Conservation (phyloP, 2,797 vertebrate species). For the Geotrypetes seraphini region DNA sequence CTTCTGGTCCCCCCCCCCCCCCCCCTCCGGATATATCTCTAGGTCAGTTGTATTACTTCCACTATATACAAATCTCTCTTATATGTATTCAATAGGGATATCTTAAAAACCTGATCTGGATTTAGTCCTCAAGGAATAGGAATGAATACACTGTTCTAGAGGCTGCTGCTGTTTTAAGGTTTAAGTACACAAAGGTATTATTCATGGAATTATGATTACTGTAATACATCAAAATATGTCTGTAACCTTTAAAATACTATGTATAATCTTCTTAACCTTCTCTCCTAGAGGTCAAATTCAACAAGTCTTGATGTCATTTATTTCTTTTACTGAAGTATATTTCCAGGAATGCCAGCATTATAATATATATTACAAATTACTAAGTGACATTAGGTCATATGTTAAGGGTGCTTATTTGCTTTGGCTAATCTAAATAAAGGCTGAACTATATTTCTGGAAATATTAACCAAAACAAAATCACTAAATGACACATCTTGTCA, state of each 20-base stretch:
- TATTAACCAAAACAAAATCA: slow-evolving; percentile 45
- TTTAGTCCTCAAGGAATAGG: no score
- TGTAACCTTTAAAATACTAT: slow-evolving; percentile 32
- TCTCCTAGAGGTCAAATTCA: slow-evolving; percentile 38
- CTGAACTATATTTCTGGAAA: slow-evolving; percentile 34
- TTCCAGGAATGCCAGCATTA: slow-evolving; percentile 38
- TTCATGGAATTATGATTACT: slow-evolving; percentile 19
- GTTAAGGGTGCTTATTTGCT: slow-evolving; percentile 56
- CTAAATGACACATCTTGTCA: neutral
- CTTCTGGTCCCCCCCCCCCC: no score
- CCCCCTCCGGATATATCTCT: no score
- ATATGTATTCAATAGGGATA: no score
- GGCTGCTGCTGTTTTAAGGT: neutral
- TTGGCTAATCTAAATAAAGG: slow-evolving; percentile 58
- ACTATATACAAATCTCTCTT: no score
- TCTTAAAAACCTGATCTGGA: no score
- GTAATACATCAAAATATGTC: slow-evolving; percentile 27
- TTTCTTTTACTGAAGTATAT: slow-evolving; percentile 56
- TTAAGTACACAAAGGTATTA: slow-evolving; percentile 2
- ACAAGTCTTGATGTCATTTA: slow-evolving; percentile 60
- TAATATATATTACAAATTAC: slow-evolving; percentile 17
- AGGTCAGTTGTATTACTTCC: no score
- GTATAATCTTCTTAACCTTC: slow-evolving; percentile 26
- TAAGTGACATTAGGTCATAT: slow-evolving; percentile 50
- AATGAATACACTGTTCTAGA: no score